Evolutionary conservation across 2,113 vertebrate genomes (phyloP).

Genomic region (Willisornis vidua): DNA sequence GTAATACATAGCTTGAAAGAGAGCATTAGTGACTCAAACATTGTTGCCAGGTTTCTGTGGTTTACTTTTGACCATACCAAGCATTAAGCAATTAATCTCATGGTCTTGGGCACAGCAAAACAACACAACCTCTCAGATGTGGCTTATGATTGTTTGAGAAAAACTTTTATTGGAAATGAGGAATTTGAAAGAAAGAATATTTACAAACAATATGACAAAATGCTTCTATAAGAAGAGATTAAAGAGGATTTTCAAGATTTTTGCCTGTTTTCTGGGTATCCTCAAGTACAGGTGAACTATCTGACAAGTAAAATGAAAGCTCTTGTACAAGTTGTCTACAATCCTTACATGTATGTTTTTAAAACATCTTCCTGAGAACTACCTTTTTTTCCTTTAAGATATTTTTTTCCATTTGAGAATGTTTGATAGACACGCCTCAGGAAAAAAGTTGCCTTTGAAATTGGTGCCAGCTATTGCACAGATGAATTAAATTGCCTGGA

Average conservation of each 20-base stretch:
- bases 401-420: not conserved
- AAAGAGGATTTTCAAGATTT: not conserved
- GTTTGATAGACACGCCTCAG: not conserved
- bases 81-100: conserved; percentile 39
- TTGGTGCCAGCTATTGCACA: not conserved
- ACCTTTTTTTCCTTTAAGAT: not conserved
- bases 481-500: not conserved
- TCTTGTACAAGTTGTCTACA: not conserved
- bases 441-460: not conserved
- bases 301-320: not conserved
- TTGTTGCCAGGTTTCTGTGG: conserved; percentile 49
- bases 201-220: not conserved
- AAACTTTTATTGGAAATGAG: not conserved
- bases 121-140: conserved; percentile 33
- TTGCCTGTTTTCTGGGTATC: not conserved
- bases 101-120: not conserved
- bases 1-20: not conserved
- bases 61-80: not conserved
- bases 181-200: not conserved
- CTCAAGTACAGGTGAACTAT: not conserved
- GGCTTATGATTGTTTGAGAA: conserved; percentile 14
- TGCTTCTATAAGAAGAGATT: not conserved
- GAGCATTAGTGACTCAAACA: not conserved
- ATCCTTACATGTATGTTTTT: not conserved
- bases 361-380: not conserved